A percentile compares a stretch with the other conserved stretches of the same genome.
Evolutionary conservation across 2,113 vertebrate species (phyloP).

Genomic region (Misgurnus anguillicaudatus): DNA sequence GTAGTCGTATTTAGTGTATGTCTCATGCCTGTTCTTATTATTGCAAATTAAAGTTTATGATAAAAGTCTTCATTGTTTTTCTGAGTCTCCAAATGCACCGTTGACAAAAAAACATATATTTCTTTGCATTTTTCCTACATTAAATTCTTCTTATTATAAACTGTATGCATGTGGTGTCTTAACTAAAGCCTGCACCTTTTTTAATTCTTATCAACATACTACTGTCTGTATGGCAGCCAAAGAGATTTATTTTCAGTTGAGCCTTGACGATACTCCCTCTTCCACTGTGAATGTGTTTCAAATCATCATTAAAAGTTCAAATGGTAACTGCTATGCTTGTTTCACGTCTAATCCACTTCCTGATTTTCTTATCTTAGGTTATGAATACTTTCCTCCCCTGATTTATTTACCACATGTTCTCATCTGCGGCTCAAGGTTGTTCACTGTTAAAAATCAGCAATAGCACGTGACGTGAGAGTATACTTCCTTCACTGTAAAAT

Average conservation of each 20-base stretch:
- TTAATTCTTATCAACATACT: background rate
- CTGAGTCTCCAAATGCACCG: background rate
- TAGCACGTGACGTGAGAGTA: too few species aligned
- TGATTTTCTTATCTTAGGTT: constrained; percentile 18
- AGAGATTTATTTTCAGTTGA: background rate
- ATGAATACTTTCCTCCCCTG: constrained; percentile 4
- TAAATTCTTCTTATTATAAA: background rate
- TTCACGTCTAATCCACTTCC: background rate
- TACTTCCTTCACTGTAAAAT: too few species aligned
- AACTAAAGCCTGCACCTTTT: background rate
- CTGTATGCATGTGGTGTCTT: background rate
- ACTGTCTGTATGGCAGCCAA: background rate
- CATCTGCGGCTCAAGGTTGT: background rate
- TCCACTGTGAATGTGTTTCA: background rate
- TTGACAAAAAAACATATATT: background rate
- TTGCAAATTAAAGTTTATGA: too few species aligned
- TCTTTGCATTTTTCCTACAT: background rate
- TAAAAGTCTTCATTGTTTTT: too few species aligned
- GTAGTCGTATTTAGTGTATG: too few species aligned
- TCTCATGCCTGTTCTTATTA: too few species aligned
- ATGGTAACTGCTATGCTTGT: constrained; percentile 1
- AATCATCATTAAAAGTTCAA: constrained; percentile 5
- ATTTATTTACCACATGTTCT: constrained; percentile 17
- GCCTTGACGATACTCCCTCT: background rate
- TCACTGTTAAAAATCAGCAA: background rate